Evolutionary conservation across 2,113 vertebrate species (phyloP).

Genomic region (Scortum barcoo): DNA sequence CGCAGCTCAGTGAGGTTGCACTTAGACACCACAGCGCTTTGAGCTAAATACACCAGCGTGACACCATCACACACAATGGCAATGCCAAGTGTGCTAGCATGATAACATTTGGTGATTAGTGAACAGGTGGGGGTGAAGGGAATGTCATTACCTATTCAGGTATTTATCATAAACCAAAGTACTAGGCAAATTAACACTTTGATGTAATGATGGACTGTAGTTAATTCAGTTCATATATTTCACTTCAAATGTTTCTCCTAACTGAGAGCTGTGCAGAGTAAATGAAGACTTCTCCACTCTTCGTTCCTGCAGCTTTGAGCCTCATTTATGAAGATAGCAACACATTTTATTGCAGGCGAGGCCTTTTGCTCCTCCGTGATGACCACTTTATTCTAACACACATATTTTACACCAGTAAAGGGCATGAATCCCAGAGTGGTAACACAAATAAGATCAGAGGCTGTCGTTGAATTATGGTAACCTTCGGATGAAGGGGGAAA

Average conservation of each 20-base stretch:
- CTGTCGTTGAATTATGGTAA: conserved; percentile 65
- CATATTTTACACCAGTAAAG: conserved; percentile 51
- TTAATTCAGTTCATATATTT: too few species aligned
- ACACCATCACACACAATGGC: too few species aligned
- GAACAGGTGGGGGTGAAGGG: not conserved
- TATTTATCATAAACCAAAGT: not conserved
- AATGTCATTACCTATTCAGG: not conserved
- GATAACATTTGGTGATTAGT: too few species aligned
- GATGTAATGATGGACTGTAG: not conserved
- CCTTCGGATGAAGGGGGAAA: conserved; percentile 31
- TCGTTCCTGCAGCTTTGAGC: not conserved
- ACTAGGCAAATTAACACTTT: not conserved
- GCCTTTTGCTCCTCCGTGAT: conserved; percentile 10
- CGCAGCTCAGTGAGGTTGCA: too few species aligned
- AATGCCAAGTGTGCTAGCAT: too few species aligned
- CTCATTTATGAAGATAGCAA: conserved; percentile 45
- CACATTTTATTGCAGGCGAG: conserved; percentile 12
- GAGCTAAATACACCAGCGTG: too few species aligned
- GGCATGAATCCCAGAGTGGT: conserved; percentile 48
- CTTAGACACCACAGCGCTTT: too few species aligned
- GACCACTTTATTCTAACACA: conserved; percentile 55
- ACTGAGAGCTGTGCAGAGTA: not conserved
- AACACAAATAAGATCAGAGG: conserved; percentile 60
- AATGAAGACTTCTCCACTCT: conserved; percentile 31
- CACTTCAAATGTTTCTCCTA: not conserved